Conservation (phyloP, 2,888 invertebrate species). For the Graphium colonna region DNA sequence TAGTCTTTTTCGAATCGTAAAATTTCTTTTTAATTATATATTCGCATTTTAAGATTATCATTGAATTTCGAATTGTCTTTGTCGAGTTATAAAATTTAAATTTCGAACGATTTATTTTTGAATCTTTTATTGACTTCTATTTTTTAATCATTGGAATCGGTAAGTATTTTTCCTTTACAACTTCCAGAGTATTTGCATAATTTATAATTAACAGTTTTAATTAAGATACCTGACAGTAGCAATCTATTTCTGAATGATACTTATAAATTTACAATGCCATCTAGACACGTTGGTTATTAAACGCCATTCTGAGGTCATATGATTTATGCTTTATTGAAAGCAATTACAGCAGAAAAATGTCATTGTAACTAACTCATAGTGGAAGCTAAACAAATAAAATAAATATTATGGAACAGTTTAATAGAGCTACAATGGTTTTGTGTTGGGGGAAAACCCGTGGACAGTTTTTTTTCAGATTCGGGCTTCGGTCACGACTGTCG, state of each 20-base stretch:
- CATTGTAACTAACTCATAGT: neutral
- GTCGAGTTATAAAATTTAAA: too few species aligned
- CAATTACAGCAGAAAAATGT: neutral
- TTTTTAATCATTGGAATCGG: too few species aligned
- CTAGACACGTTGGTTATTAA: neutral
- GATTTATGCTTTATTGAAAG: neutral
- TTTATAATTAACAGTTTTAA: neutral
- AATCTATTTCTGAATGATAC: neutral
- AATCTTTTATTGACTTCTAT: too few species aligned
- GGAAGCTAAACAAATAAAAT: neutral
- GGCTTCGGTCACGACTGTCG: neutral
- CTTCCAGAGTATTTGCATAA: too few species aligned
- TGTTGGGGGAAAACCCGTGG: conserved; percentile 28
- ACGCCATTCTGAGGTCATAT: neutral
- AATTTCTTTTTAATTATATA: too few species aligned
- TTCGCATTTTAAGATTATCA: too few species aligned
- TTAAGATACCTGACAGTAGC: neutral
- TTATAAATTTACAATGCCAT: neutral
- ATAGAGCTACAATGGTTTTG: conserved; percentile 20
- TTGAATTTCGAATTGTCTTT: too few species aligned
- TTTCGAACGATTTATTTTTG: too few species aligned
- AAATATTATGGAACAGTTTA: neutral
- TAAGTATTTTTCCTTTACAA: too few species aligned
- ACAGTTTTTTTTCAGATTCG: neutral
- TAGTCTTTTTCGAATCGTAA: too few species aligned